Percentiles rank a stretch among this genome's conserved stretches.
Evolutionary conservation across 2,797 vertebrate genomes (phyloP).

Genomic region (Darevskia nairensis): DNA sequence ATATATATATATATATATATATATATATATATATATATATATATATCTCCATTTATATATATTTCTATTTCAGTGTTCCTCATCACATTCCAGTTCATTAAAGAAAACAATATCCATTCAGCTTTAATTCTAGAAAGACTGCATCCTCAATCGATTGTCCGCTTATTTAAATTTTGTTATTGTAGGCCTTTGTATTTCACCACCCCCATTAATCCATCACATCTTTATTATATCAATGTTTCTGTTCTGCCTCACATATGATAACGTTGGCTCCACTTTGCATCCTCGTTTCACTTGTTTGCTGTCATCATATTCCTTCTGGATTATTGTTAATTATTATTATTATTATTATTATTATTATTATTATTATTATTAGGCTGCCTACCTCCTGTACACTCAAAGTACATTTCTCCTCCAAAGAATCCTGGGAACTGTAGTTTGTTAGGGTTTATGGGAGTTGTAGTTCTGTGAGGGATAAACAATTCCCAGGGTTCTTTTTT

Average conservation of each 20-base stretch:
- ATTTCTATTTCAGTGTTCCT: neutral
- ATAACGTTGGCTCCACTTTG: neutral
- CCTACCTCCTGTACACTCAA: too few relatives aligned
- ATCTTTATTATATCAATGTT: neutral
- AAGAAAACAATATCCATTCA: neutral
- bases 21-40: too few relatives aligned
- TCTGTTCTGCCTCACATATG: neutral
- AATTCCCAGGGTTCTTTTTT: too few relatives aligned
- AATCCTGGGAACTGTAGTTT: too few relatives aligned
- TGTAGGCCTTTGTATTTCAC: constrained; percentile 2
- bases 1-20: neutral
- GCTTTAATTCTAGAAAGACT: constrained; percentile 21
- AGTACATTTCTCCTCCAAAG: too few relatives aligned
- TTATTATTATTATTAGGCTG: too few relatives aligned
- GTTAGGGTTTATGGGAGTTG: too few relatives aligned
- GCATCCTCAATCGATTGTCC: neutral
- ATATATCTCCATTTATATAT: neutral
- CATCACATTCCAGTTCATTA: neutral
- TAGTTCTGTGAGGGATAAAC: too few relatives aligned
- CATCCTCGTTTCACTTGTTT: constrained; percentile 1
- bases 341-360: too few relatives aligned
- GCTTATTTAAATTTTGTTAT: neutral
- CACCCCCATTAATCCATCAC: neutral
- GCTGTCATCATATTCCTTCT: neutral
- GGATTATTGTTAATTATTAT: neutral